phyloP scores from a whole-genome alignment of 2,797 vertebrate species.

The Xyrichtys novacula region DNA sequence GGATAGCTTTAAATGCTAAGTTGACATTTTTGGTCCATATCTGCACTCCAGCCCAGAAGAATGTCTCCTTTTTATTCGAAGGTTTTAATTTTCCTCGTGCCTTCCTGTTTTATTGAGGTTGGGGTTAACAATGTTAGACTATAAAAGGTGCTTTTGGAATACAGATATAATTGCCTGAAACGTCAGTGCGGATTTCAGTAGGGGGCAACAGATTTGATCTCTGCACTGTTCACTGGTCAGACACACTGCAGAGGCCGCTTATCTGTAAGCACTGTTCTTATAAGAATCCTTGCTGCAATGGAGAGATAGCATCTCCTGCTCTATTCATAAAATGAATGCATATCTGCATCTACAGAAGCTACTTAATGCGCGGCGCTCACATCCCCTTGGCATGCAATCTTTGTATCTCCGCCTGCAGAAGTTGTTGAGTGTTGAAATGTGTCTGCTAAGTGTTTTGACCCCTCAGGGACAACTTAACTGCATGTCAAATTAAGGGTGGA shows the following conservation, averaged over 20 bases:
- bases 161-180: slow-evolving; percentile 22
- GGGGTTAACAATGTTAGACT: slow-evolving; percentile 20
- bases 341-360: slow-evolving; percentile 29
- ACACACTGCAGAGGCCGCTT: slow-evolving; percentile 1
- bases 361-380: slow-evolving; percentile 33
- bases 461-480: slow-evolving; percentile 69
- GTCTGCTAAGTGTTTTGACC: slow-evolving; percentile 67
- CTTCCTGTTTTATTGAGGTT: neutral
- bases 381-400: slow-evolving; percentile 26
- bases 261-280: slow-evolving; percentile 23
- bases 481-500: slow-evolving; percentile 65
- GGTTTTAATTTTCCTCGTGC: slow-evolving; percentile 10
- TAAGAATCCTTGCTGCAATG: neutral
- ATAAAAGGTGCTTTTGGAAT: slow-evolving; percentile 14
- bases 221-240: slow-evolving; percentile 16
- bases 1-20: slow-evolving; percentile 74
- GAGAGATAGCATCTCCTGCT: slow-evolving; percentile 16
- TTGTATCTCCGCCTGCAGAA: slow-evolving; percentile 59
- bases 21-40: slow-evolving; percentile 77
- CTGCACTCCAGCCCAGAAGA: slow-evolving; percentile 46
- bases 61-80: slow-evolving; percentile 22
- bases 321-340: slow-evolving; percentile 13
- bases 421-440: slow-evolving; percentile 54
- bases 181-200: slow-evolving; percentile 6
- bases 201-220: slow-evolving; percentile 2